Conservation (phyloP, 2,797 vertebrate genomes). For the Channallabes apus region DNA sequence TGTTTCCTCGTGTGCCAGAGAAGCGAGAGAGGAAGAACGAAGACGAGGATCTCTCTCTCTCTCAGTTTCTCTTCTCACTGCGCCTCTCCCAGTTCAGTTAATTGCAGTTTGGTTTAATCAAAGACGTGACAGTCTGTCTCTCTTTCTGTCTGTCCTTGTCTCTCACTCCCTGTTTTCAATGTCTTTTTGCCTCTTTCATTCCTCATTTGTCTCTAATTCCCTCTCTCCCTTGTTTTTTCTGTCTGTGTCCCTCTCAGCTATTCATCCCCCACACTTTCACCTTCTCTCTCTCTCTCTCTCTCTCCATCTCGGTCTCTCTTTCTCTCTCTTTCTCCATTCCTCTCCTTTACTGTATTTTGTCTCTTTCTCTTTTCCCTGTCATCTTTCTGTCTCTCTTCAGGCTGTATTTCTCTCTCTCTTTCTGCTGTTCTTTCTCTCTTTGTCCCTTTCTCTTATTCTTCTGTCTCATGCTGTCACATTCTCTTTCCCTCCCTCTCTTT, state of each 20-base stretch:
- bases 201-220: neutral
- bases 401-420: neutral
- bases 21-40: neutral
- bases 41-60: neutral
- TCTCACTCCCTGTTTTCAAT: no score
- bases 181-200: neutral
- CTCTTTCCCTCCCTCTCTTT: no score
- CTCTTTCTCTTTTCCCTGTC: neutral
- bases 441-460: neutral
- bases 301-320: neutral
- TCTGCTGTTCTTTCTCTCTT: neutral
- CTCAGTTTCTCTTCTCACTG: neutral
- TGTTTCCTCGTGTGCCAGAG: neutral
- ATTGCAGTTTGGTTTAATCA: neutral
- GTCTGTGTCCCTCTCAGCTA: neutral
- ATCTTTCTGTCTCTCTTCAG: conserved; percentile 5
- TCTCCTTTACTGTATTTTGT: neutral
- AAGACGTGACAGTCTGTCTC: neutral
- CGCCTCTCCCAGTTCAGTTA: neutral
- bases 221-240: neutral
- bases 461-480: neutral
- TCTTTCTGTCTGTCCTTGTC: neutral
- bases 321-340: no score
- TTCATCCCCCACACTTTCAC: neutral
- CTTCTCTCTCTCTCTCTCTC: neutral